Base-by-base conservation (phyloP, 2,113 vertebrate genomes). In the Fulica atra region DNA sequence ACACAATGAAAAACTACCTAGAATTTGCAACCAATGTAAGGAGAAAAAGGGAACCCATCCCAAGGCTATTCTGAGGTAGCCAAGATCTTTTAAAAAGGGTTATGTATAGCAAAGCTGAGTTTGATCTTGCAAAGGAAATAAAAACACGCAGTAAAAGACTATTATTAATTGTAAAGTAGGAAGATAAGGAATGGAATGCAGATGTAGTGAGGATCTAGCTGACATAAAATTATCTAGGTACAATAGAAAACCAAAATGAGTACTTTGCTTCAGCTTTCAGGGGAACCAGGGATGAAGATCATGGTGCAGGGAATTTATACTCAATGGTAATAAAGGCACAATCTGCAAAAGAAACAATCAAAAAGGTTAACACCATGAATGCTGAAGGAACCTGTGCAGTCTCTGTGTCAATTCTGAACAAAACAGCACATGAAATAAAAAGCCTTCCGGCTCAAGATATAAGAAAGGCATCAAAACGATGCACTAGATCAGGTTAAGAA, bases 201-300 rank as follows among this genome's bases (percentile, higher is more conserved):
- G 9, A 35, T n/a, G 4, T 5, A 77, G 10, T 2, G 8, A 72
- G 17, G 25, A 48, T 48, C 14, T 29, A 29, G 20, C 5, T 65
- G 36, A 72, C 88, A 81, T 7, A 15, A 9, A 80, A 65, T 3
- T 33, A 57, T 23, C 53, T 29, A 31, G 26, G 11, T 63, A 50
- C 31, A 16, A 59, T 2, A 70, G n/a, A 61, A 65, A 66, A 77
- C 8, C 14, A 50, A 72, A 82, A 50, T 3, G 0, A 68, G 81
- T 48, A 23, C 13, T 65, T 77, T 76, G 31, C 48, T 28, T 54
- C 74, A 33, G 6, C 51, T 66, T 81, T 68, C 0, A 0, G 5
- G 1, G n/a, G 8, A 18, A 8, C 5, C 2, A 2, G 44, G 14
- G 10, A 40, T 35, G 19, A 46, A 26, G 33, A 28, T 16, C 10